These are phyloP conservation scores for Stegophylla sp. DNA, from an alignment of 2,888 invertebrate species.

Conservation along the genomic window DNA sequence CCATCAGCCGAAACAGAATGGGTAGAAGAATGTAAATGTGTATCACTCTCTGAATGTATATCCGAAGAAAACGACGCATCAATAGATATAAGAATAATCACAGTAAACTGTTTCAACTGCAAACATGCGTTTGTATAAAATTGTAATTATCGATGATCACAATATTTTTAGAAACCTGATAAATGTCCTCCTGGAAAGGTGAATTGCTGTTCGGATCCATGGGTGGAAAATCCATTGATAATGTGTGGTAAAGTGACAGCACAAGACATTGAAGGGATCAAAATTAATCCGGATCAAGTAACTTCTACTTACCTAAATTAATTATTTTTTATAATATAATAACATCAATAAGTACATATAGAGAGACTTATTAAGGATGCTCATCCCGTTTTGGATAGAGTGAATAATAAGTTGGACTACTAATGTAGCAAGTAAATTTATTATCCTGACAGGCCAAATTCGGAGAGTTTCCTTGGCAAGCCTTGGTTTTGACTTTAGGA, in stretches of 20 bases:
- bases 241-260: slow-evolving; percentile 26
- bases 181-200: slow-evolving; percentile 48
- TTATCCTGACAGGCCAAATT: slow-evolving; percentile 46
- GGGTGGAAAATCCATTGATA: slow-evolving; percentile 31
- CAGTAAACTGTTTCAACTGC: slow-evolving; percentile 6
- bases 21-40: slow-evolving; percentile 51
- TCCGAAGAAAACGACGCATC: slow-evolving; percentile 19
- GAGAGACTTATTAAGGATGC: too few species aligned
- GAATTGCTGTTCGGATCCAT: slow-evolving; percentile 39
- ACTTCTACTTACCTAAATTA: neutral
- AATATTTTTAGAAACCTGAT: slow-evolving; percentile 31
- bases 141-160: too few species aligned
- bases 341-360: too few species aligned
- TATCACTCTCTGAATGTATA: slow-evolving; percentile 12
- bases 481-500: slow-evolving; percentile 26
- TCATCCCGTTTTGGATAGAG: too few species aligned
- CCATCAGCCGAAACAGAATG: slow-evolving; percentile 50
- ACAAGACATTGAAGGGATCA: slow-evolving; percentile 33
- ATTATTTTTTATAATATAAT: too few species aligned
- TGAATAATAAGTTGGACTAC: too few species aligned
- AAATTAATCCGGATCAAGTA: slow-evolving; percentile 31
- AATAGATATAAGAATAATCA: slow-evolving; percentile 53
- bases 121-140: neutral
- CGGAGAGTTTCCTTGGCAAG: slow-evolving; percentile 57
- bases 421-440: too few species aligned